Percentiles rank a stretch among this genome's conserved stretches.
phyloP scores from a whole-genome alignment of 1,140 invertebrate species.

The Trichonephila clavipes region DNA sequence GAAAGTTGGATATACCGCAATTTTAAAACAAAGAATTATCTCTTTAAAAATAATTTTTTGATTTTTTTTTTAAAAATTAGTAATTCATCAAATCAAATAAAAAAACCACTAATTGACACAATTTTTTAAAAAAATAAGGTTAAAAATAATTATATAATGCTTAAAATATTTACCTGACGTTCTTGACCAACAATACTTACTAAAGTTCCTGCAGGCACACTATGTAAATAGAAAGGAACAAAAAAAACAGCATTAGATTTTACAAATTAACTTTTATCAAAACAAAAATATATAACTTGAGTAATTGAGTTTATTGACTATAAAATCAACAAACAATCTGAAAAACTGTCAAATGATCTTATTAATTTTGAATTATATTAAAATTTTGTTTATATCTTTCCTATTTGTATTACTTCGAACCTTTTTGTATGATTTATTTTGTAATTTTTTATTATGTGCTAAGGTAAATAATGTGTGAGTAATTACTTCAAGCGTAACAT shows the following conservation, averaged over 20 bases:
- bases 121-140: neutral
- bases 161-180: conserved; percentile 78
- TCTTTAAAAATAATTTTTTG: neutral
- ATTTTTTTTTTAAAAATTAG: neutral
- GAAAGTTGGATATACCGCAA: neutral
- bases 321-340: neutral
- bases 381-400: too few species aligned
- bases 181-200: conserved; percentile 81
- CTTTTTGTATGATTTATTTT: too few species aligned
- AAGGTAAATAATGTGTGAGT: too few species aligned
- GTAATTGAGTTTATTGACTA: neutral
- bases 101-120: neutral
- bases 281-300: neutral
- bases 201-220: conserved; percentile 78
- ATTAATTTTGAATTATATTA: neutral
- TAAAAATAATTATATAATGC: neutral
- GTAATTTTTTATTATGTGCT: too few species aligned
- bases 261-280: neutral
- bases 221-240: conserved; percentile 37
- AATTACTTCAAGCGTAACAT: too few species aligned
- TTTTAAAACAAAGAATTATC: neutral
- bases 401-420: too few species aligned
- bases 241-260: neutral
- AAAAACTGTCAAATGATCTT: neutral
- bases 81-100: too few species aligned